Percentiles rank a stretch among this genome's conserved stretches.
Conservation (phyloP, 2,888 invertebrate species). For the Epistrophe eligans region DNA sequence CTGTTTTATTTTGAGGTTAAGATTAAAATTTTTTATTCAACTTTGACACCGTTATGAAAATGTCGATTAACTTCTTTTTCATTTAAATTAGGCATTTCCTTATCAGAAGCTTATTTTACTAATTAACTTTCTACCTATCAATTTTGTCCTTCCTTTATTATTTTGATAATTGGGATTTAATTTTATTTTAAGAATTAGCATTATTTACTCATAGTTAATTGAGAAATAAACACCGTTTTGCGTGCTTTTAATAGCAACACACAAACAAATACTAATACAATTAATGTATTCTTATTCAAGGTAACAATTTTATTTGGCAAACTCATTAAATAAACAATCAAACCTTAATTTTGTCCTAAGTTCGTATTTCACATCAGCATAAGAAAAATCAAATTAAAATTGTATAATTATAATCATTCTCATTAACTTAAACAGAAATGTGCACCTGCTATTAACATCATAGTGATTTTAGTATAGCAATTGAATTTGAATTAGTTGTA, state of each 20-base stretch:
- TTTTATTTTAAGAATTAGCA: neutral
- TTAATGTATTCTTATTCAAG: slow-evolving; percentile 9
- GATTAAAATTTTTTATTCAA: no score
- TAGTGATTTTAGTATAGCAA: slow-evolving; percentile 3
- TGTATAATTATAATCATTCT: neutral
- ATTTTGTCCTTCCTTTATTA: neutral
- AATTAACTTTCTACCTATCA: neutral
- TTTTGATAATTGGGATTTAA: neutral
- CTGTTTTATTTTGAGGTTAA: no score
- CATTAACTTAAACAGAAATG: slow-evolving; percentile 17
- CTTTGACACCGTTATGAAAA: no score
- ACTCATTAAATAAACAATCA: slow-evolving; percentile 33
- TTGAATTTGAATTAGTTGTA: slow-evolving; percentile 23
- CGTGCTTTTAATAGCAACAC: slow-evolving; percentile 18
- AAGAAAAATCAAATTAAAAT: slow-evolving; percentile 14
- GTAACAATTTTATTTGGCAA: slow-evolving; percentile 19
- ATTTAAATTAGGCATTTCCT: neutral
- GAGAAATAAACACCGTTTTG: slow-evolving; percentile 16
- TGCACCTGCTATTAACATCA: slow-evolving; percentile 25
- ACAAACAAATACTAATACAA: neutral
- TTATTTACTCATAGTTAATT: slow-evolving; percentile 1
- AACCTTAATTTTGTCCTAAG: neutral
- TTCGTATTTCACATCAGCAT: slow-evolving; percentile 12
- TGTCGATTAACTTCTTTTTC: no score
- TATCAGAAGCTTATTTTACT: neutral